Base-by-base conservation (phyloP, 2,888 invertebrate genomes). In the Leucoma salicis region DNA sequence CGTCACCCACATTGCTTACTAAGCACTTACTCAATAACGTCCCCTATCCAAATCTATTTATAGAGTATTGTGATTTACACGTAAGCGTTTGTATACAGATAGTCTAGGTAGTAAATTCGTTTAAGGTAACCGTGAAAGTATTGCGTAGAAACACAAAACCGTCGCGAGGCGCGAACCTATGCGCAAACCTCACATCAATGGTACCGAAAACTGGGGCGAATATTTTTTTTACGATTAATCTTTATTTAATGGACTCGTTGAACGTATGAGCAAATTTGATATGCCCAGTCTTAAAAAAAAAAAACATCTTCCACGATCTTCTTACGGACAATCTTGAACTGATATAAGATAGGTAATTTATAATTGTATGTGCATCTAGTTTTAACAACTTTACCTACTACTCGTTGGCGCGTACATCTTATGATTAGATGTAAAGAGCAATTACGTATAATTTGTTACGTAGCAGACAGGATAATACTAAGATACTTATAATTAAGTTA, bases 101-200 rank as follows among this genome's bases (percentile, higher is more conserved):
- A 28, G 27, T 46, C 42, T 39, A 38, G 42, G 42, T 42, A 45
- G 42, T n/a, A 42, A 49, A 35, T 44, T 35, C 24, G 18, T 44
- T 42, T 50, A 65, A 74, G 66, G 72, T 75, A n/a, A 76, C 65
- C 74, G 42, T 39, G 35, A 39, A 39, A 13, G 36, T 63, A 76
- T 71, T 67, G 61, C 70, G 57, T 63, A 63, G 63, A 68, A 58
- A 56, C 58, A 69, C 59, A 68, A 73, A 75, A 77, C 66, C 82
- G 77, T 80, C 87, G 86, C 87, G 78, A 69, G 77, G 81, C 87
- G 86, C 87, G 78, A 69, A 74, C 69, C 78, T 76, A 82, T 89
- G 88, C 88, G 88, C 88, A 88, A 82, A 82, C 77, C 81, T 74
- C 74, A 68, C 68, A 63, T n/a, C n/a, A 75, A 76, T 60, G 69